Evolutionary conservation across 2,888 invertebrate genomes (phyloP), one percentile per base, ranked within the genome.

Genomic region (Scaptomyza cyrtandrae): DNA sequence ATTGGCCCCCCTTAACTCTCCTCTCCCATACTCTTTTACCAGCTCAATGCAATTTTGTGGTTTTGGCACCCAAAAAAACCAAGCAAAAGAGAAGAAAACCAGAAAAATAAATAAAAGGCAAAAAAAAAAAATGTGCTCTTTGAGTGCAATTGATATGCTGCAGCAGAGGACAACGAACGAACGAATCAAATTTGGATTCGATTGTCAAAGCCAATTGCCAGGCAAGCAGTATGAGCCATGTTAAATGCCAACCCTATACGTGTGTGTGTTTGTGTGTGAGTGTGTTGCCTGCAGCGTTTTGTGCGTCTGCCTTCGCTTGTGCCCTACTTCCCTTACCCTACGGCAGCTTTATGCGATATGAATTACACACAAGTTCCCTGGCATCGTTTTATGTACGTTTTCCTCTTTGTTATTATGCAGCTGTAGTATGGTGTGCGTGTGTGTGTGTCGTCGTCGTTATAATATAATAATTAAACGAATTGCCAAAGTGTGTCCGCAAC

Each of bases 381-480:
- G 71, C 86, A 75, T 67, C 67, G 65, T 82, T 83, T 88, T 83
- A 88, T 88, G 67, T 71, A 68, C 83, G 77, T 80, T 83, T 83
- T 88, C 83, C 83, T 83, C 88, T 88, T 80, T 88, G 86, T 83
- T 83, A 86, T 88, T 58, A 79, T 79, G 57, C 83, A 74, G 78
- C 71, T 43, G 57, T 58, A 65, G 31, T 62, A 61, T 50, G 58
- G 16, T 29, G 29, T 46, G 29, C 48, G 49, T 31, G 43, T 54
- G 19, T 53, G 29, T 46, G 50, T 66, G 59, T 81, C 48, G 56
- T 49, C 11, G 59, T 63, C 68, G 58, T 78, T 80, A 80, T 88
- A 84, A 85, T 80, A 89, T 86, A 80, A 89, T 89, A 90, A 90
- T 90, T 90, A 90, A 90, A 89, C 76, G 89, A 89, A 88, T 89